Conservation (phyloP, 1,140 invertebrate species). For the Gerris buenoi region DNA sequence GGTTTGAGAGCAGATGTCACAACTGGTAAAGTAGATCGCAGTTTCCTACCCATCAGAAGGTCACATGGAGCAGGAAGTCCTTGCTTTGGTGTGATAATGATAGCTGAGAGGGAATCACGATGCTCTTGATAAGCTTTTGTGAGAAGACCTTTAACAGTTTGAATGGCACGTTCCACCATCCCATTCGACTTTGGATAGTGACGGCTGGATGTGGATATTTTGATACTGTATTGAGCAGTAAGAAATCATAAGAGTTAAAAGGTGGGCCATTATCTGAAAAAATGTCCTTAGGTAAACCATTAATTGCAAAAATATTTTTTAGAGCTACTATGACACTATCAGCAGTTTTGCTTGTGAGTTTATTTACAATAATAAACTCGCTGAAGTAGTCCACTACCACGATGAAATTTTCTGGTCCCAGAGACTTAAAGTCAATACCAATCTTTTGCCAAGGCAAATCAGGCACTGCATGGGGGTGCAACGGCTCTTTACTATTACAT, state of each 20-base stretch:
- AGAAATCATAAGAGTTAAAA: conserved; percentile 13
- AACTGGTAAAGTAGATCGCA: not conserved
- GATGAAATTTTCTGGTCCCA: conserved; percentile 8
- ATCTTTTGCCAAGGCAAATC: conserved; percentile 5
- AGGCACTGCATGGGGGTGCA: conserved; percentile 18
- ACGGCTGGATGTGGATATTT: conserved; percentile 10
- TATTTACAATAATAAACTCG: conserved; percentile 12
- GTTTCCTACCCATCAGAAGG: not conserved
- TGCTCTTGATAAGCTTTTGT: not conserved
- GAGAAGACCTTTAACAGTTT: conserved; percentile 3
- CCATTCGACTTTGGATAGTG: conserved; percentile 13
- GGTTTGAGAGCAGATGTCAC: too few species aligned
- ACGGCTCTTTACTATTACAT: conserved; percentile 26
- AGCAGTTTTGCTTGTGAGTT: not conserved
- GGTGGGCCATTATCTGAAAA: conserved; percentile 11
- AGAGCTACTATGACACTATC: not conserved
- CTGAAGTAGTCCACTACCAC: conserved; percentile 18
- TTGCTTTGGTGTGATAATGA: too few species aligned
- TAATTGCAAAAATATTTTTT: too few species aligned
- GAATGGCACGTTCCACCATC: conserved; percentile 6
- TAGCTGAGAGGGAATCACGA: not conserved
- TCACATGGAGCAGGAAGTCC: not conserved
- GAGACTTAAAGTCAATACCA: conserved; percentile 13
- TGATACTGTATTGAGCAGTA: conserved; percentile 6
- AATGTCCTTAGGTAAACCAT: too few species aligned